Percentiles rank a stretch among this genome's conserved stretches.
These are phyloP conservation scores for Opisthograptis luteolata DNA, from an alignment of 2,888 invertebrate species.

Conservation along the genomic window DNA sequence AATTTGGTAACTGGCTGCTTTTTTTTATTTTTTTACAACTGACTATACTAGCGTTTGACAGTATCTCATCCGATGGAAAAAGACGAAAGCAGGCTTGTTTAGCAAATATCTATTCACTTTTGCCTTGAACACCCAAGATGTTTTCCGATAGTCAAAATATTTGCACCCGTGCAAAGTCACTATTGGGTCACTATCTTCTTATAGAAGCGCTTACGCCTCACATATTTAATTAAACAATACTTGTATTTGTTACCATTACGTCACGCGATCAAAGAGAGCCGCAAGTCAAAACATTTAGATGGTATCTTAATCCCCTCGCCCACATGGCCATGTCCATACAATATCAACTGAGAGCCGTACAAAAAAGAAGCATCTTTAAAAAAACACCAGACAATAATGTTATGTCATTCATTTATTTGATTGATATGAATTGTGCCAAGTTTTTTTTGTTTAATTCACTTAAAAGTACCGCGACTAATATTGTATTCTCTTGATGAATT, in stretches of 20 bases:
- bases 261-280: conserved; percentile 59
- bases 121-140: too few species aligned
- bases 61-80: too few species aligned
- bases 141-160: too few species aligned
- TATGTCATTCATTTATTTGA: conserved; percentile 72
- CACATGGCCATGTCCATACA: conserved; percentile 44
- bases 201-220: not conserved
- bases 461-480: conserved; percentile 43
- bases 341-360: conserved; percentile 15
- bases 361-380: conserved; percentile 37
- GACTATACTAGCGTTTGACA: too few species aligned
- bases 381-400: conserved; percentile 69
- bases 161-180: too few species aligned
- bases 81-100: too few species aligned
- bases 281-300: conserved; percentile 64
- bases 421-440: conserved; percentile 61
- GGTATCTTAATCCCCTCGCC: conserved; percentile 71
- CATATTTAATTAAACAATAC: conserved; percentile 43
- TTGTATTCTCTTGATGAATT: conserved; percentile 33
- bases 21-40: too few species aligned
- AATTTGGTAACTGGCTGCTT: too few species aligned
- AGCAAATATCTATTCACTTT: too few species aligned
- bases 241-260: conserved; percentile 45
- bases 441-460: conserved; percentile 32
- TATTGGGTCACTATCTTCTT: too few species aligned